Evolutionary conservation across 2,888 invertebrate genomes (phyloP).

Genomic region (Pinctada fucata): DNA sequence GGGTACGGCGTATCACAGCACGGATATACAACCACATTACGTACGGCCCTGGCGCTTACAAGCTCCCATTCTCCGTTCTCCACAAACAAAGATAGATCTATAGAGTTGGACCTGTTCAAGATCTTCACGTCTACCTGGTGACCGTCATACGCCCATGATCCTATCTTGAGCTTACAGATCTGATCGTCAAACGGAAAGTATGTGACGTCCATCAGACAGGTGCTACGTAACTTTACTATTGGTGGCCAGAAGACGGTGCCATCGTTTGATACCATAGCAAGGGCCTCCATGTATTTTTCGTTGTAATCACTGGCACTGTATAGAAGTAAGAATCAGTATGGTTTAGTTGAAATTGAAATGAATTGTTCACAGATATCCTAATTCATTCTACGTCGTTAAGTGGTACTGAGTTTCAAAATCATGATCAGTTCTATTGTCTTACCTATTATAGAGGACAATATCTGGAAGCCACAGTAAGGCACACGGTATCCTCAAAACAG

Average conservation of each 20-base stretch:
- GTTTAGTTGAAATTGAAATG: no score
- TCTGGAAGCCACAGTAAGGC: slow-evolving; percentile 86
- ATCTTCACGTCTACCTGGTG: slow-evolving; percentile 68
- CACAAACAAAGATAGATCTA: slow-evolving; percentile 73
- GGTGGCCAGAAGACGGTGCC: slow-evolving; percentile 74
- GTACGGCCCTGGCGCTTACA: slow-evolving; percentile 62
- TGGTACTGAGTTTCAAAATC: neutral
- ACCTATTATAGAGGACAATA: slow-evolving; percentile 86
- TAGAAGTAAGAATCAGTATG: neutral
- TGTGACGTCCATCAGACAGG: slow-evolving; percentile 70
- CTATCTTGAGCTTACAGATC: slow-evolving; percentile 64
- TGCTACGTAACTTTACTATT: slow-evolving; percentile 72
- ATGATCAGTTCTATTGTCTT: neutral
- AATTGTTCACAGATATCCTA: no score
- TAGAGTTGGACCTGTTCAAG: slow-evolving; percentile 60
- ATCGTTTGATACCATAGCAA: slow-evolving; percentile 78
- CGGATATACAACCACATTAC: slow-evolving; percentile 72
- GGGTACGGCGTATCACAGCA: slow-evolving; percentile 75
- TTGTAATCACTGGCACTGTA: slow-evolving; percentile 62
- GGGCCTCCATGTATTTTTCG: slow-evolving; percentile 79
- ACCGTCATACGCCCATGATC: slow-evolving; percentile 74
- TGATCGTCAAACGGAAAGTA: slow-evolving; percentile 71
- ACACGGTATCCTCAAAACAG: slow-evolving; percentile 82
- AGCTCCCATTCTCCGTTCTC: slow-evolving; percentile 75
- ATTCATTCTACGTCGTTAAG: no score